Evolutionary conservation across 2,113 vertebrate genomes (phyloP).

Genomic region (Bolborhynchus lineola): DNA sequence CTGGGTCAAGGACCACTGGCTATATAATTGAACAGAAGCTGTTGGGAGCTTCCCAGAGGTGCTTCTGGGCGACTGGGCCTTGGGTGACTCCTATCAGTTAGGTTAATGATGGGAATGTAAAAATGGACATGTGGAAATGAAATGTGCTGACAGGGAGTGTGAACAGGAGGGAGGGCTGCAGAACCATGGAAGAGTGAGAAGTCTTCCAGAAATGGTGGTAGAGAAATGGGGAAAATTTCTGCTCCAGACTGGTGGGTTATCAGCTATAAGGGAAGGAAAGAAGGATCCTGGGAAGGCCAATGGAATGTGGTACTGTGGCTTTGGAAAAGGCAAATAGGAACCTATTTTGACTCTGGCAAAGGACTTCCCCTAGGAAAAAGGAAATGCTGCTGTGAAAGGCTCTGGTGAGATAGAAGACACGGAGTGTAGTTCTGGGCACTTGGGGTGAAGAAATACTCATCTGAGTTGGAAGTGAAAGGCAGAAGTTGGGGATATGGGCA

Average conservation of each 20-base stretch:
- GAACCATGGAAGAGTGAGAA: neutral
- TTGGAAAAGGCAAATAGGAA: neutral
- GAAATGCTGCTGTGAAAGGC: neutral
- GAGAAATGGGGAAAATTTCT: neutral
- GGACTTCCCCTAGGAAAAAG: neutral
- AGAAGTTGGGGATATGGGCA: neutral
- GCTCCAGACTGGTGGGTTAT: neutral
- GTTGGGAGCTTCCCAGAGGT: neutral
- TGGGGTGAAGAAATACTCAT: accelerated
- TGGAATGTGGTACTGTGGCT: neutral
- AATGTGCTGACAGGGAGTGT: neutral
- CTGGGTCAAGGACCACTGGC: neutral
- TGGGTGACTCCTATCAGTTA: neutral
- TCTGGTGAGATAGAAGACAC: neutral
- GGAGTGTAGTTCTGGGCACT: neutral
- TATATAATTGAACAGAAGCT: neutral
- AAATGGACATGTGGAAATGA: neutral
- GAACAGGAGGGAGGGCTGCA: neutral
- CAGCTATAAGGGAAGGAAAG: neutral
- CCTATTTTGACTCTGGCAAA: neutral
- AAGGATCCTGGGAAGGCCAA: neutral
- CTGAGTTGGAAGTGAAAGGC: accelerated
- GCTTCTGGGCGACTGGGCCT: neutral
- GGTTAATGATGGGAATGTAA: neutral
- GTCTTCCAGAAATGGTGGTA: neutral